A percentile compares a stretch with the other conserved stretches of the same genome.
phyloP scores from a whole-genome alignment of 2,113 vertebrate species.

The Nanorana parkeri region DNA sequence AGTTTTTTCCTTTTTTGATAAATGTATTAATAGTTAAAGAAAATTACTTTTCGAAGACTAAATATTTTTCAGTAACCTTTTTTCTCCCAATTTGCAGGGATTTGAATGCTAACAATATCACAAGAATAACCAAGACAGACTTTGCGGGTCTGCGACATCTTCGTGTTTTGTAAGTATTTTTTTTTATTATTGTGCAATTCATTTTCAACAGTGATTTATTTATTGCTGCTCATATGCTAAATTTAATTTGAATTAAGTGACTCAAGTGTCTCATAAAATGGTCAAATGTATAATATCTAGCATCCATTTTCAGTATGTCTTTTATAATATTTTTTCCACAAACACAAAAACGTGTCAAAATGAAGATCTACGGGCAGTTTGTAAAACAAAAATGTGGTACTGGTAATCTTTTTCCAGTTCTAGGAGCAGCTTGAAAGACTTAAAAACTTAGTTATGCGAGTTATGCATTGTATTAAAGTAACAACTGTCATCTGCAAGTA shows the following conservation, averaged over 20 bases:
- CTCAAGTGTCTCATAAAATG: background rate
- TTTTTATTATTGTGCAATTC: background rate
- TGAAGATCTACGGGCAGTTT: background rate
- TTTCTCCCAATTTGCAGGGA: constrained; percentile 79
- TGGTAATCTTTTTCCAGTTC: background rate
- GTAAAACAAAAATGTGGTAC: background rate
- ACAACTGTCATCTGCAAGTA: constrained; percentile 46
- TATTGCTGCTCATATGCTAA: background rate
- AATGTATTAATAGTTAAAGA: constrained; percentile 27
- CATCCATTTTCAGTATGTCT: background rate
- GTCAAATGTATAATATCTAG: background rate
- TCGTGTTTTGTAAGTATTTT: constrained; percentile 92
- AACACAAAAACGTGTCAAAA: background rate
- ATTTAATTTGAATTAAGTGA: constrained; percentile 38
- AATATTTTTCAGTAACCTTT: constrained; percentile 54
- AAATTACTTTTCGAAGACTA: background rate
- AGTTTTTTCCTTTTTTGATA: background rate
- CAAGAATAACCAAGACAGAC: constrained; percentile 94
- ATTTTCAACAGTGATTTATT: background rate
- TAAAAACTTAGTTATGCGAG: constrained; percentile 26
- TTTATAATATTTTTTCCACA: background rate
- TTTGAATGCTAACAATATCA: constrained; percentile 98
- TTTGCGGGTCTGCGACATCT: constrained; percentile 93
- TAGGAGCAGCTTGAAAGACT: constrained; percentile 34
- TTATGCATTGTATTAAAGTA: constrained; percentile 33